These are phyloP conservation scores for Syngnathoides biaculeatus DNA, from an alignment of 2,113 vertebrate species.

Conservation along the genomic window DNA sequence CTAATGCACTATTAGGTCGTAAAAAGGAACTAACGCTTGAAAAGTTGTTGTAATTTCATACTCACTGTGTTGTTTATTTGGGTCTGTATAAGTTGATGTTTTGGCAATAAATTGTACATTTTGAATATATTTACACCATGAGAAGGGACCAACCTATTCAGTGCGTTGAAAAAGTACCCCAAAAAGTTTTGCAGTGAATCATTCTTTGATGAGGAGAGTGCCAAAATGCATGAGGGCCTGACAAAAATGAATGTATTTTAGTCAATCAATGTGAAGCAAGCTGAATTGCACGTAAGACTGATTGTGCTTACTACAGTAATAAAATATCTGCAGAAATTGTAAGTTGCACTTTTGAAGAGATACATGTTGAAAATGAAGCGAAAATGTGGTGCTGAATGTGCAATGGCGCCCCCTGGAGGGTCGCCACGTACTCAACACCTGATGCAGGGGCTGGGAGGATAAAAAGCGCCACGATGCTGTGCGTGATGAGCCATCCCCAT, in stretches of 20 bases:
- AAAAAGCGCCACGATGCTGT: conserved; percentile 2
- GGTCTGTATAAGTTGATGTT: not conserved
- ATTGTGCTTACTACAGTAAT: not conserved
- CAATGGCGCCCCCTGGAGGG: not conserved
- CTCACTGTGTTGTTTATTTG: not conserved
- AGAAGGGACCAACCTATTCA: not conserved
- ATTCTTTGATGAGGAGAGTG: not conserved
- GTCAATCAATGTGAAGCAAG: not conserved
- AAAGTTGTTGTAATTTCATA: not conserved
- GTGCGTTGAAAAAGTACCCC: not conserved
- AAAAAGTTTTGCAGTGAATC: not conserved
- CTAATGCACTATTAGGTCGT: not conserved
- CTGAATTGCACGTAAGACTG: not conserved
- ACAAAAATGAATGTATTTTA: not conserved
- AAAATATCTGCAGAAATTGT: not conserved
- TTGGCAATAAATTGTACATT: not conserved
- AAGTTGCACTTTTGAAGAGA: not conserved
- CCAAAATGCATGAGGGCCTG: not conserved
- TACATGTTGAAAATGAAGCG: not conserved
- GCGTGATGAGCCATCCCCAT: not conserved
- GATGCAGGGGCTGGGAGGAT: not conserved
- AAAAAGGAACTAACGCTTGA: not conserved
- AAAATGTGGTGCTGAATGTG: not conserved
- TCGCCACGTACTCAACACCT: not conserved
- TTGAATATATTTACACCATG: not conserved